Evolutionary conservation across 2,888 invertebrate species (phyloP), one percentile per base, ranked within the genome.

Genomic region (Euplexia lucipara): DNA sequence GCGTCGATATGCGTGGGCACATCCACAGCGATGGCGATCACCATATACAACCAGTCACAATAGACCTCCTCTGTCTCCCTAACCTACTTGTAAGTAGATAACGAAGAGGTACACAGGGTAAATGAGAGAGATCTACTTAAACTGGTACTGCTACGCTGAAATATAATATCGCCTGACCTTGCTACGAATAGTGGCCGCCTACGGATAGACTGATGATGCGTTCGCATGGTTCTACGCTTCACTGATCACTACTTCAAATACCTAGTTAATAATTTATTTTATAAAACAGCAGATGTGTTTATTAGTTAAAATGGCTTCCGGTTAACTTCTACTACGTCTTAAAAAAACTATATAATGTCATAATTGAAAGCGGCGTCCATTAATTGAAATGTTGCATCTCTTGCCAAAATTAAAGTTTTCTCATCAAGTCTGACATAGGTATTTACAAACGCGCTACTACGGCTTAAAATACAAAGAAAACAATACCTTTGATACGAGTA

Each of bases 151-250:
- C 64, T 70, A 77, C 81, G 85, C 83, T 93, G 95, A 92, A 95
- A 94, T 90, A 93, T 92, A 94, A 95, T 95, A 94, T 94, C 90
- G 88, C 81, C 66, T 88, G 93, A 91, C 95, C 95, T 95, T 94
- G 95, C 94, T 90, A 83, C 87, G 92, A 95, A 95, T 95, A 95
- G 94, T 89, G 86, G 79, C 89, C 93, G 92, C 94, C 95, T 88
- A 95, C 95, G 88, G 82, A 68, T 80, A 71, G 70, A 78, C 86
- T 76, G 88, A 88, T 89, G 86, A 87, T 83, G 82, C 77, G 84
- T 83, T 81, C 83, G 74, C 82, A 78, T 74, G 65, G 78, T 76
- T 81, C 76, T 77, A 81, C 70, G 77, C 78, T 82, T 74, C 71
- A 75, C 81, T 76, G 77, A 77, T 77, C 65, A 80, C 65, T 78